Evolutionary conservation across 2,113 vertebrate species (phyloP).

Genomic region (Pipa parva): DNA sequence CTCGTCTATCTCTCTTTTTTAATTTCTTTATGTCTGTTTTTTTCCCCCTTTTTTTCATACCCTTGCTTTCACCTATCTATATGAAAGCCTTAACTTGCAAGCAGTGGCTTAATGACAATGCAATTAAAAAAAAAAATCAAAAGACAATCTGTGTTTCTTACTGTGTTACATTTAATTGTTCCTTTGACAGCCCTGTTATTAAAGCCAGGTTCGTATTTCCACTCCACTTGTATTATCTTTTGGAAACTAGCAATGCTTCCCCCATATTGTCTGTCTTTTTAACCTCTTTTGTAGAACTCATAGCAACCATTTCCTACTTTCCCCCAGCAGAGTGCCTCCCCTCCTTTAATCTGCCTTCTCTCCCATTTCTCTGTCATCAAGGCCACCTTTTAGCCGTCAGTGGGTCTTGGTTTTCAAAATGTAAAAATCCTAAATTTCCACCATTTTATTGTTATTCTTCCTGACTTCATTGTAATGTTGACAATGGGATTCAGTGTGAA

Average conservation of each 20-base stretch:
- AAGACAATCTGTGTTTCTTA: constrained; percentile 93
- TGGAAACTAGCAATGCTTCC: constrained; percentile 97
- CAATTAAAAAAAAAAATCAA: constrained; percentile 58
- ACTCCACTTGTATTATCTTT: constrained; percentile 99
- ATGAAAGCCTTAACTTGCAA: constrained; percentile 79
- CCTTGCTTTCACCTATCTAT: constrained; percentile 76
- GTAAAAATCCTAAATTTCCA: no score
- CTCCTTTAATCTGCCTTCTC: constrained; percentile 52
- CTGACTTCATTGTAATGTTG: no score
- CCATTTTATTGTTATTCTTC: no score
- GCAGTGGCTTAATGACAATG: constrained; percentile 74
- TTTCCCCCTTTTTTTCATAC: constrained; percentile 79
- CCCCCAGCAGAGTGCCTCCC: constrained; percentile 84
- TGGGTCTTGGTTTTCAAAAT: no score
- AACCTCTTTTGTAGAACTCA: constrained; percentile 84
- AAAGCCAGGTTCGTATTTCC: constrained; percentile 99
- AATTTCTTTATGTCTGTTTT: constrained; percentile 55
- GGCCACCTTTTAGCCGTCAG: neutral
- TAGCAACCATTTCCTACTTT: constrained; percentile 33
- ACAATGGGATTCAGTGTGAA: no score
- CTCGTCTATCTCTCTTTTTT: constrained; percentile 44
- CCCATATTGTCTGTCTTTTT: constrained; percentile 81
- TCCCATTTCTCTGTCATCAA: neutral
- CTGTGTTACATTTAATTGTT: constrained; percentile 99
- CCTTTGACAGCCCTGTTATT: constrained; percentile 99